These are phyloP conservation scores for Megalops cyprinoides DNA, from an alignment of 2,797 vertebrate species.

Conservation along the genomic window DNA sequence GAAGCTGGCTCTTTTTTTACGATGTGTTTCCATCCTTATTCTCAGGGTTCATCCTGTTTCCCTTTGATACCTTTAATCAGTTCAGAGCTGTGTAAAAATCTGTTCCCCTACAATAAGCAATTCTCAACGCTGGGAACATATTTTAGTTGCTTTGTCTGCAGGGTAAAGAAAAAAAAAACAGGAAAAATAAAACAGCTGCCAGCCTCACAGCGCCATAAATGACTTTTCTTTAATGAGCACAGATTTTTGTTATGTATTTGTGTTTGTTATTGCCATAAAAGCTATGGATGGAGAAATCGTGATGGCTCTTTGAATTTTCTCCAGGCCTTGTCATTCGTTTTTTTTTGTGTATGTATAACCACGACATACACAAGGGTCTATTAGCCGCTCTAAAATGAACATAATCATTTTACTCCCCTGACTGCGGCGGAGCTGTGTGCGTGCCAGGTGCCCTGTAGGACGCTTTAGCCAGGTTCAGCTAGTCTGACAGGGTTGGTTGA, in stretches of 20 bases:
- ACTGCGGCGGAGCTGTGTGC: background rate
- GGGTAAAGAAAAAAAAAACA: slow-evolving; percentile 20
- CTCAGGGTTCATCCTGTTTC: background rate
- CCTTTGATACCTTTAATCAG: slow-evolving; percentile 24
- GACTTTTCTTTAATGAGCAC: slow-evolving; percentile 22
- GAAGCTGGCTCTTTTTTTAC: background rate
- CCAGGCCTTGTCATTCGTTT: background rate
- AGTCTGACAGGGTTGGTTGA: slow-evolving; percentile 22
- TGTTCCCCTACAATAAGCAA: slow-evolving; percentile 21
- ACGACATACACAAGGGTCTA: background rate
- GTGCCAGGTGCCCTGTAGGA: slow-evolving; percentile 39
- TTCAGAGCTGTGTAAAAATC: slow-evolving; percentile 19
- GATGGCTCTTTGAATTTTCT: background rate
- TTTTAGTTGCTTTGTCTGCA: slow-evolving; percentile 8
- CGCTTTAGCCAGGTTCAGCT: slow-evolving; percentile 9
- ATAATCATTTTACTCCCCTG: background rate
- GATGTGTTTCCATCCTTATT: slow-evolving; percentile 10
- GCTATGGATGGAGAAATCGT: background rate
- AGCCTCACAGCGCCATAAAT: slow-evolving; percentile 15
- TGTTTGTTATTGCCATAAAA: slow-evolving; percentile 20
- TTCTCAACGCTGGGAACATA: background rate
- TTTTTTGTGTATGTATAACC: background rate
- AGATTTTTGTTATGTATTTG: slow-evolving; percentile 18
- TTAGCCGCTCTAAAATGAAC: background rate
- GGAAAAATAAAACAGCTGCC: slow-evolving; percentile 25